Percentiles rank a stretch among this genome's conserved stretches.
Conservation (phyloP, 2,888 invertebrate genomes). For the Esperia sulphurella region DNA sequence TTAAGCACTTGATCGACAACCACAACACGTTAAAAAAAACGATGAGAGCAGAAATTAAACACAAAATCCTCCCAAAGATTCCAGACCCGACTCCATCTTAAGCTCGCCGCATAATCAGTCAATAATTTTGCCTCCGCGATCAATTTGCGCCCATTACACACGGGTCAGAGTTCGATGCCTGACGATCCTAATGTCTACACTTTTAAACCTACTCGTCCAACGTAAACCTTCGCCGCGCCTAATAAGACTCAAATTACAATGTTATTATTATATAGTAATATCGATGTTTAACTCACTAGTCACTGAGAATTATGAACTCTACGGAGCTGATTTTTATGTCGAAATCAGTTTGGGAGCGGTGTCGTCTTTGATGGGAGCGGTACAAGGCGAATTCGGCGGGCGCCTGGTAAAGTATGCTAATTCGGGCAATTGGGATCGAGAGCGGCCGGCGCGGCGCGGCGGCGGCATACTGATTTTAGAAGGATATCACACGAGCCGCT, state of each 20-base stretch:
- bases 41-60: no score
- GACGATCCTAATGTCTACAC: constrained; percentile 33
- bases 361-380: constrained; percentile 46
- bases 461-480: constrained; percentile 44
- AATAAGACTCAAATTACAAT: constrained; percentile 22
- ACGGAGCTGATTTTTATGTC: constrained; percentile 18
- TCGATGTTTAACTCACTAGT: constrained; percentile 2
- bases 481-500: constrained; percentile 6
- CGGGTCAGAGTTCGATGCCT: constrained; percentile 57
- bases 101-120: constrained; percentile 35
- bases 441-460: constrained; percentile 18
- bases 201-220: constrained; percentile 20
- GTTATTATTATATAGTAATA: not conserved
- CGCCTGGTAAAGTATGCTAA: constrained; percentile 66
- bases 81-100: not conserved
- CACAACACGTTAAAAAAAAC: no score
- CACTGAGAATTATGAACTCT: constrained; percentile 25
- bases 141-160: constrained; percentile 61
- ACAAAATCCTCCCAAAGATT: no score
- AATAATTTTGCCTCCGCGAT: constrained; percentile 54
- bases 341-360: constrained; percentile 33
- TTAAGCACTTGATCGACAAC: no score
- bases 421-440: constrained; percentile 57
- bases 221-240: constrained; percentile 14
- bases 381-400: constrained; percentile 56